phyloP scores from a whole-genome alignment of 2,888 invertebrate species.

The Lydus trimaculatus region DNA sequence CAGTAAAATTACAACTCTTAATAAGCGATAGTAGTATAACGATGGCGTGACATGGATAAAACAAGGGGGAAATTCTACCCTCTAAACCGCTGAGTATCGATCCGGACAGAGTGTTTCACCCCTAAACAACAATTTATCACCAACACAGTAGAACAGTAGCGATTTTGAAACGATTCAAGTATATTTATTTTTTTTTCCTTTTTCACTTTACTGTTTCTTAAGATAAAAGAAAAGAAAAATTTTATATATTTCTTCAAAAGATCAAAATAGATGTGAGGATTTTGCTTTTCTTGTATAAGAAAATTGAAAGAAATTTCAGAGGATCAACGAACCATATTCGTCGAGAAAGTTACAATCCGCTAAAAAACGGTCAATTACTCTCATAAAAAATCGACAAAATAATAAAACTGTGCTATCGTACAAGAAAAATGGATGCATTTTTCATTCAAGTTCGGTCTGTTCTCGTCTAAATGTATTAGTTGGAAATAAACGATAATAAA shows the following conservation, averaged over 20 bases:
- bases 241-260: not conserved
- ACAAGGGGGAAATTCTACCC: not conserved
- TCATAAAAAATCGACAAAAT: not conserved
- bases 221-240: not conserved
- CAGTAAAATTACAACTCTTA: not conserved
- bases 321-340: not conserved
- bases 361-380: not conserved
- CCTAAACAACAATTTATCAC: conserved; percentile 26
- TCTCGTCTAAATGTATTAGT: too few species aligned
- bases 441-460: too few species aligned
- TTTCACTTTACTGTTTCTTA: not conserved
- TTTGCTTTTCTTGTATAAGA: not conserved
- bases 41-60: conserved; percentile 5
- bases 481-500: too few species aligned
- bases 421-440: too few species aligned
- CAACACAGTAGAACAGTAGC: conserved; percentile 30
- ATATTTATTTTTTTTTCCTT: not conserved
- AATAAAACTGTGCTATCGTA: too few species aligned
- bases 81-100: not conserved
- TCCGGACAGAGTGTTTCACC: conserved; percentile 8
- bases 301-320: not conserved
- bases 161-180: conserved; percentile 1
- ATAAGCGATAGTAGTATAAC: not conserved
- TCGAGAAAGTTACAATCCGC: too few species aligned
- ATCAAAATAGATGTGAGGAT: not conserved